Percentiles rank a stretch among this genome's conserved stretches.
These are phyloP conservation scores for Alectura lathami DNA, from an alignment of 2,113 vertebrate species.

Conservation along the genomic window DNA sequence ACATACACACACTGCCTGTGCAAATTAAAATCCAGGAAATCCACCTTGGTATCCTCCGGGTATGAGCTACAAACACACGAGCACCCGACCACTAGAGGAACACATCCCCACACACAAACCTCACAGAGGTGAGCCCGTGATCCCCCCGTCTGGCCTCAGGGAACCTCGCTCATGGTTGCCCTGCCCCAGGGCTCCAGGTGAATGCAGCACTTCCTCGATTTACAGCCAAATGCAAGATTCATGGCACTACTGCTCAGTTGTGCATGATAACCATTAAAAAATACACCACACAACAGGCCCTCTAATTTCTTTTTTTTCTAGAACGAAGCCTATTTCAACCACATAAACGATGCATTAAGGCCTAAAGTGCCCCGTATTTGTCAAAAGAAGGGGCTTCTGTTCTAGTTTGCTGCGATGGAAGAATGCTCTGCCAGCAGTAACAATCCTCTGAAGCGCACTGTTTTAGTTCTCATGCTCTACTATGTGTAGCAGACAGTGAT, in stretches of 20 bases:
- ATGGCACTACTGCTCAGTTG: neutral
- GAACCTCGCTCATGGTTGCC: rapidly evolving
- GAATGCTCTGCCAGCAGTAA: neutral
- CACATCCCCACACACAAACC: rapidly evolving
- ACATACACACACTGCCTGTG: rapidly evolving
- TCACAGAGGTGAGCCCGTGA: rapidly evolving
- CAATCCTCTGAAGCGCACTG: neutral
- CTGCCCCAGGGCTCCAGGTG: rapidly evolving
- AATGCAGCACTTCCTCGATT: neutral
- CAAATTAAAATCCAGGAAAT: neutral
- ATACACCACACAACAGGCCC: neutral
- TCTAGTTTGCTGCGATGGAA: neutral
- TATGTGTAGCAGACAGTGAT: neutral
- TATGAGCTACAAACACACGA: neutral
- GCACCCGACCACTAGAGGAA: rapidly evolving
- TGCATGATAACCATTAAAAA: neutral
- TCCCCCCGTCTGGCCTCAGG: neutral
- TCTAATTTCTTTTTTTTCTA: neutral
- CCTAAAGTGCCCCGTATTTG: rapidly evolving
- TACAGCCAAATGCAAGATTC: neutral
- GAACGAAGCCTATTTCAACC: neutral
- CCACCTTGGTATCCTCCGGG: neutral
- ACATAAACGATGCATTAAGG: neutral
- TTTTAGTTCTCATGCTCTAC: neutral
- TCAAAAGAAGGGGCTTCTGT: neutral